These are phyloP conservation scores for Yponomeuta evonymella DNA, from an alignment of 2,888 invertebrate species.

Conservation along the genomic window DNA sequence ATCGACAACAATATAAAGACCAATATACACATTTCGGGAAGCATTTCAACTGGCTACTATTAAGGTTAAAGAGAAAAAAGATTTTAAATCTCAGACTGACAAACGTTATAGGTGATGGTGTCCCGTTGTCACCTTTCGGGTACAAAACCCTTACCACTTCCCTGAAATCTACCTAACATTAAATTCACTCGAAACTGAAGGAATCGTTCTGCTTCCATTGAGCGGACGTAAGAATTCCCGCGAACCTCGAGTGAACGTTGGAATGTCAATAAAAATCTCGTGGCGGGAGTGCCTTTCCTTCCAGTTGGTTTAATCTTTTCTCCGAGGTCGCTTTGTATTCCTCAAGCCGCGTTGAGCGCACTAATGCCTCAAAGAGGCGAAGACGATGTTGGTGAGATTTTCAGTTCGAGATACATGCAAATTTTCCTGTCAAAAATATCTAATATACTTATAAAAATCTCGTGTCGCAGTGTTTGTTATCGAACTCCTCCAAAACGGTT, in stretches of 20 bases:
- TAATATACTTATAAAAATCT: no score
- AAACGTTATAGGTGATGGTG: no score
- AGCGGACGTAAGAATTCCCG: neutral
- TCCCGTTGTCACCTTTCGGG: no score
- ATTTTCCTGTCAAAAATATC: neutral
- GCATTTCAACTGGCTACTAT: no score
- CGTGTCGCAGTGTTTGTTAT: no score
- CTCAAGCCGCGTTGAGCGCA: neutral
- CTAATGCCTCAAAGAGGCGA: neutral
- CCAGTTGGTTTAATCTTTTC: neutral
- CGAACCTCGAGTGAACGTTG: neutral
- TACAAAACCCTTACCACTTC: no score
- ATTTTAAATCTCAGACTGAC: no score
- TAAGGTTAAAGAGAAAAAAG: no score
- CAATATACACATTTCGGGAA: no score
- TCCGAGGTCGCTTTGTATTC: neutral
- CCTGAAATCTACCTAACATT: no score
- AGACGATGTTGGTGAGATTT: neutral
- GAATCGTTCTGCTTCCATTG: neutral
- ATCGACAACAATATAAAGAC: no score
- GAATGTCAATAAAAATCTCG: conserved; percentile 3
- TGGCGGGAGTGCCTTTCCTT: neutral
- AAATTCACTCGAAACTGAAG: neutral
- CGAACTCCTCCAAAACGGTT: no score
- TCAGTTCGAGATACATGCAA: neutral